phyloP scores from a whole-genome alignment of 2,113 vertebrate genomes.

The Chaenogobius annularis region DNA sequence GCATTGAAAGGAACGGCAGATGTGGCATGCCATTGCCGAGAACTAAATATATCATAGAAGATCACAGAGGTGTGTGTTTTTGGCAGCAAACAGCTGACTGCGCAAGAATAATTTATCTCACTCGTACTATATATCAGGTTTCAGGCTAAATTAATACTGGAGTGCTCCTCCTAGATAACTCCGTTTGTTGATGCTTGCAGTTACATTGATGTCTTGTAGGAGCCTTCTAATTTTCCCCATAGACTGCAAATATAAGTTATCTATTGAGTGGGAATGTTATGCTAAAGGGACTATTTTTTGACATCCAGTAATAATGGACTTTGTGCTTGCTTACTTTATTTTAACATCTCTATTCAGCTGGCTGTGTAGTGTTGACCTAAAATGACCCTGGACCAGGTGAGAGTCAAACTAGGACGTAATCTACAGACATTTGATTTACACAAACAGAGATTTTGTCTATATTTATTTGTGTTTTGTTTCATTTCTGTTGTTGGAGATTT shows the following conservation, averaged over 20 bases:
- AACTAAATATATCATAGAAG: conserved; percentile 63
- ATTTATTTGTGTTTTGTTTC: neutral
- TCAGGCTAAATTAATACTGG: conserved; percentile 9
- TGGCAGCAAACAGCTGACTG: conserved; percentile 58
- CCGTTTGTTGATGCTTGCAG: conserved; percentile 23
- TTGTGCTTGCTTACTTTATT: conserved; percentile 11
- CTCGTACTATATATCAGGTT: conserved; percentile 10
- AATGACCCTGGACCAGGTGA: conserved; percentile 44
- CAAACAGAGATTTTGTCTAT: neutral
- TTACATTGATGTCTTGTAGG: neutral
- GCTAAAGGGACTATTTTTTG: neutral
- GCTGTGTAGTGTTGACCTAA: conserved; percentile 42
- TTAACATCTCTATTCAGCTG: conserved; percentile 7
- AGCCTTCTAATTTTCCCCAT: conserved; percentile 2
- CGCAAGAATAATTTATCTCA: conserved; percentile 21
- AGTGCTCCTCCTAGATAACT: neutral
- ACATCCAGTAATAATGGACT: neutral
- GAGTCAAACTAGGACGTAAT: neutral
- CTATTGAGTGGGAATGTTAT: neutral
- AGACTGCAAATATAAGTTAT: conserved; percentile 10
- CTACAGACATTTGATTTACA: neutral
- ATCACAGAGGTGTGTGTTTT: conserved; percentile 46
- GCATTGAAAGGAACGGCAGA: conserved; percentile 50
- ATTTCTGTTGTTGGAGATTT: neutral
- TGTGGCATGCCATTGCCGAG: conserved; percentile 64